Evolutionary conservation across 2,797 vertebrate species (phyloP).

Genomic region (Podarcis lilfordi): DNA sequence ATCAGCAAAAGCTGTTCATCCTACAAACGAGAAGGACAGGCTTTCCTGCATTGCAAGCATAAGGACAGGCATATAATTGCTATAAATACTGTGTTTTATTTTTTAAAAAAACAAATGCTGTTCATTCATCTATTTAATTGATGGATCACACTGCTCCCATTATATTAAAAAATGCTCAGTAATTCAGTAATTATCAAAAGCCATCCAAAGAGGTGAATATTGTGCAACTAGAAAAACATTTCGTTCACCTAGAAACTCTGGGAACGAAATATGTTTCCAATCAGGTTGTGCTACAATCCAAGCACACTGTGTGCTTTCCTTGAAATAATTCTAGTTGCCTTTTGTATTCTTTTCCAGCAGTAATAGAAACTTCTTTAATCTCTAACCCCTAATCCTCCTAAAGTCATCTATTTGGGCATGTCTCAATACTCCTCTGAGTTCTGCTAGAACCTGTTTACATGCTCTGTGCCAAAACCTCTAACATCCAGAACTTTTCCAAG

Average conservation of each 20-base stretch:
- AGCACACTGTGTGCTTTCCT: constrained; percentile 48
- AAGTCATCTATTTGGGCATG: constrained; percentile 10
- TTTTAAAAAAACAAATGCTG: constrained; percentile 52
- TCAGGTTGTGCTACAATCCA: constrained; percentile 52
- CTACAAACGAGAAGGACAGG: constrained; percentile 65
- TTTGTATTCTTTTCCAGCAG: constrained; percentile 45
- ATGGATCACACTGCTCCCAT: constrained; percentile 61
- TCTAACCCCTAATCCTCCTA: constrained; percentile 22
- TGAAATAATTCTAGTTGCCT: constrained; percentile 38
- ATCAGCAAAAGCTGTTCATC: constrained; percentile 62
- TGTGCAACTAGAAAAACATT: constrained; percentile 59
- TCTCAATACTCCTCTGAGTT: not conserved
- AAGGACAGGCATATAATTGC: constrained; percentile 49
- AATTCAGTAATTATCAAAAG: constrained; percentile 64
- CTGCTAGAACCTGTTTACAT: not conserved
- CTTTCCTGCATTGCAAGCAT: constrained; percentile 50
- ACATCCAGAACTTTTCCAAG: not conserved
- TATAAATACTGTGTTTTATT: constrained; percentile 62
- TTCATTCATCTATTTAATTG: constrained; percentile 55
- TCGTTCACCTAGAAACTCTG: constrained; percentile 42
- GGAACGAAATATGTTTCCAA: not conserved
- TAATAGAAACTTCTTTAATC: constrained; percentile 40
- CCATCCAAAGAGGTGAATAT: constrained; percentile 56
- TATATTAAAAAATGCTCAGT: constrained; percentile 50
- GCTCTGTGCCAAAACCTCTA: not conserved